Base-by-base conservation (phyloP, 2,888 invertebrate species). In the Drosophila nigritarsus region DNA sequence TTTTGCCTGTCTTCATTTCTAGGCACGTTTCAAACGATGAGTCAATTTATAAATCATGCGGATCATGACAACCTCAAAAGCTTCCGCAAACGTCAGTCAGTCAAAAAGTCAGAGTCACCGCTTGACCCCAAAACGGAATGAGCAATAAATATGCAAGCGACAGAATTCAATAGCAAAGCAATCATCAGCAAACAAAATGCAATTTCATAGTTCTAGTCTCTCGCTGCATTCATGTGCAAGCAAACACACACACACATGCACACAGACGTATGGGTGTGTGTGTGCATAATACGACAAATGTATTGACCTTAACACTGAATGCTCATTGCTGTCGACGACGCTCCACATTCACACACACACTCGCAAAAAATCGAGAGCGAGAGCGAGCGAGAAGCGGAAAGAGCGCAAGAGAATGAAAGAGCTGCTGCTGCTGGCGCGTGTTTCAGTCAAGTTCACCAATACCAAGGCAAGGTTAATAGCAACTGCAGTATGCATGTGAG, bases 231-330 rank as follows among this genome's bases (percentile, higher is more conserved):
- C 64, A 32, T 59, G 32, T 32, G 20, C 36, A 61, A 40, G 20
- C 27, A 40, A 8, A 18, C 27, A 51, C 13, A 38, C 6, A 29
- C 36, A 32, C 29, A 13, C 24, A 11, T 36, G 27, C 49, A 29
- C 45, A 45, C 67, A 60, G 15, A 8, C 7, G n/a, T 13, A 15
- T 20, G 30, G 6, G 9, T 9, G 38, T 27, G 13, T n/a, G 20
- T 24, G 36, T 11, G 6, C 42, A 64, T 65, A 66, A 64, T 55
- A 60, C 61, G 77, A 74, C 70, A 88, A 78, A 80, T 76, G 66
- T 78, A 84, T 82, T 91, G 91, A 91, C 91, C 91, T 91, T 91
- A 91, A 91, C 91, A 91, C 90, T 91, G 91, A 91, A 90, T 80
- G 73, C 73, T 79, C 73, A 69, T 68, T 74, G 71, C 62, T 68